Evolutionary conservation across 2,113 vertebrate genomes (phyloP), one percentile per base, ranked within the genome.

Genomic region (Cathartes aura): DNA sequence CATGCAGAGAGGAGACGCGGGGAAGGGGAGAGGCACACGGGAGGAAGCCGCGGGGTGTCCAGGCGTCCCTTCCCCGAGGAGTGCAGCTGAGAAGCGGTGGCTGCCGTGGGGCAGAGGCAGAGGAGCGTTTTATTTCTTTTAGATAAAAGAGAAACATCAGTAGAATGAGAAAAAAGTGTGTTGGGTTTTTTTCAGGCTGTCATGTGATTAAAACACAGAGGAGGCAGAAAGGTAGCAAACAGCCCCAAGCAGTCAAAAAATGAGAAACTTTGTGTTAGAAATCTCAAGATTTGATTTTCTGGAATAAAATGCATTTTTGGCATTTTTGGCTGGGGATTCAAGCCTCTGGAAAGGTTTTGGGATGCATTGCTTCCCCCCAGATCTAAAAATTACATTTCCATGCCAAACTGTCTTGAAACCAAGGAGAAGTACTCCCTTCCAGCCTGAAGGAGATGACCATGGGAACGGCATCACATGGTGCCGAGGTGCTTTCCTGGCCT

Each of bases 101-200:
- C 85, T 96, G 91, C 87, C 1, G 1, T 15, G 24, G 64, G 66
- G 84, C 1, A 0, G 52, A 95, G 93, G 87, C 60, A 4, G 62
- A 93, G 56, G 75, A 82, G 55, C 1, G 0, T 43, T 93, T 93
- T 72, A 59, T 95, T 87, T 94, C 86, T 76, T 76, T 93, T 59
- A 78, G 75, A 78, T 74, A 86, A 92, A 97, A 93, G 80, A 60
- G 17, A 91, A 96, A 91, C 80, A 89, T 90, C 90, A 92, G 67
- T 78, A 87, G 64, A 93, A 91, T 56, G 66, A 80, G 72, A 23
- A 90, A 68, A 93, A 92, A 70, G 7, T 12, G 45, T 67, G 79
- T 38, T 91, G 40, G 8, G 0, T 6, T 38, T 80, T 87, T 79
- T 89, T 19, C 32, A 52, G 76, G 19, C 73, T 90, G 52, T 84